These are phyloP conservation scores for Anableps anableps DNA, from an alignment of 2,797 vertebrate genomes.

Conservation along the genomic window DNA sequence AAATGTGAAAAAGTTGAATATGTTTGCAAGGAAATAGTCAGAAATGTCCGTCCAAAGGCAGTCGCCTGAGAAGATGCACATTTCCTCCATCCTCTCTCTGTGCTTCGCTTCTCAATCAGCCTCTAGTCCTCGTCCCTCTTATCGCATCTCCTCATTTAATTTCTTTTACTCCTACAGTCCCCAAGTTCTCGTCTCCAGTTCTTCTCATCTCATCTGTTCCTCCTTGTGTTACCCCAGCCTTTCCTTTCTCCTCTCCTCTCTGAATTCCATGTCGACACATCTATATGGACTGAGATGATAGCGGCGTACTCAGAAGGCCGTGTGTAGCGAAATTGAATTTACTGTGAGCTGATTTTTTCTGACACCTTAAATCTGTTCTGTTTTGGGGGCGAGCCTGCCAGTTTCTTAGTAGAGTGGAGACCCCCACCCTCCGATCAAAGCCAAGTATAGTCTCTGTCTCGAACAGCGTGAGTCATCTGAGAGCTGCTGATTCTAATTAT, in stretches of 20 bases:
- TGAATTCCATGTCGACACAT: slow-evolving; percentile 59
- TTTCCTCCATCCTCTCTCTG: slow-evolving; percentile 25
- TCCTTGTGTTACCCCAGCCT: slow-evolving; percentile 27
- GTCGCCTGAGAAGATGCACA: slow-evolving; percentile 22
- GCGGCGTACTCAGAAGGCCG: slow-evolving; percentile 66
- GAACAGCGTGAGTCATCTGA: slow-evolving; percentile 76
- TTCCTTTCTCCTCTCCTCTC: slow-evolving; percentile 21
- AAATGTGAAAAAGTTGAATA: background rate
- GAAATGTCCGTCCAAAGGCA: background rate
- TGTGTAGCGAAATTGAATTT: slow-evolving; percentile 75
- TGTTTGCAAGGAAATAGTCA: background rate
- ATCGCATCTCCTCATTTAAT: slow-evolving; percentile 70
- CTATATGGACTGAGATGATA: slow-evolving; percentile 68
- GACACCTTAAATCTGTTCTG: slow-evolving; percentile 79
- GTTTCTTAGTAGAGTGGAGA: slow-evolving; percentile 73
- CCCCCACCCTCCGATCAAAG: slow-evolving; percentile 77
- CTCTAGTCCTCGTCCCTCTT: slow-evolving; percentile 60
- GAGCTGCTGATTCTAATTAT: slow-evolving; percentile 80
- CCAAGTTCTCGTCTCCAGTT: slow-evolving; percentile 41
- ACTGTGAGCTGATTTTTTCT: slow-evolving; percentile 77
- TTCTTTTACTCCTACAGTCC: slow-evolving; percentile 37
- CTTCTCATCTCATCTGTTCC: slow-evolving; percentile 48
- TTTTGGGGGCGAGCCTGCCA: slow-evolving; percentile 73
- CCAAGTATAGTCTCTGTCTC: slow-evolving; percentile 77
- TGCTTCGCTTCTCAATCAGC: slow-evolving; percentile 53